phyloP scores from a whole-genome alignment of 2,888 invertebrate genomes.

The Drosophila falleni region DNA sequence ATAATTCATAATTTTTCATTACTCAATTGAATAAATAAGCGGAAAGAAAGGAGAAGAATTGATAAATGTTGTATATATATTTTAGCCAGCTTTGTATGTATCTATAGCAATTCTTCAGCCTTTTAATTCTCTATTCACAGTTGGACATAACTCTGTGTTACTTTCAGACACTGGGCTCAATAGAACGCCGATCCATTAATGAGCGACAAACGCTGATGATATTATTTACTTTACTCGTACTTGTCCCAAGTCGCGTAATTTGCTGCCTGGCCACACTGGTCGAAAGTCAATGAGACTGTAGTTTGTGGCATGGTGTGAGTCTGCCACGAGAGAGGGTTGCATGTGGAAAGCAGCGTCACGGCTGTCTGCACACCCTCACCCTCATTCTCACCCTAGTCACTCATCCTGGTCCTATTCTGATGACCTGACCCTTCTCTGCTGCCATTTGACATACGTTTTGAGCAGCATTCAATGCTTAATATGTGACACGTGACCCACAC shows the following conservation, averaged over 20 bases:
- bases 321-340: slow-evolving; percentile 61
- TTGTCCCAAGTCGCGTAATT: slow-evolving; percentile 56
- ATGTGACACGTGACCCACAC: slow-evolving; percentile 80
- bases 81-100: no score
- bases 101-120: no score
- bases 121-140: no score
- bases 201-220: slow-evolving; percentile 77
- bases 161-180: neutral
- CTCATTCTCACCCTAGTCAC: neutral
- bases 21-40: no score
- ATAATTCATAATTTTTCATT: no score
- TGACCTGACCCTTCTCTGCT: slow-evolving; percentile 20
- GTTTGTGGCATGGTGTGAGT: neutral
- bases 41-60: no score
- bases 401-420: slow-evolving; percentile 7
- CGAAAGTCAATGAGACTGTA: slow-evolving; percentile 60
- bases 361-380: slow-evolving; percentile 73
- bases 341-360: slow-evolving; percentile 61
- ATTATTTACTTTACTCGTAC: slow-evolving; percentile 62
- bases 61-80: no score
- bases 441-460: slow-evolving; percentile 81
- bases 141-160: neutral
- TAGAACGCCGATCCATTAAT: slow-evolving; percentile 59
- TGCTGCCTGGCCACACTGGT: slow-evolving; percentile 71
- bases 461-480: slow-evolving; percentile 73